phyloP scores from a whole-genome alignment of 92 coral and sea anemone species.

The Zoanthus sociatus region DNA sequence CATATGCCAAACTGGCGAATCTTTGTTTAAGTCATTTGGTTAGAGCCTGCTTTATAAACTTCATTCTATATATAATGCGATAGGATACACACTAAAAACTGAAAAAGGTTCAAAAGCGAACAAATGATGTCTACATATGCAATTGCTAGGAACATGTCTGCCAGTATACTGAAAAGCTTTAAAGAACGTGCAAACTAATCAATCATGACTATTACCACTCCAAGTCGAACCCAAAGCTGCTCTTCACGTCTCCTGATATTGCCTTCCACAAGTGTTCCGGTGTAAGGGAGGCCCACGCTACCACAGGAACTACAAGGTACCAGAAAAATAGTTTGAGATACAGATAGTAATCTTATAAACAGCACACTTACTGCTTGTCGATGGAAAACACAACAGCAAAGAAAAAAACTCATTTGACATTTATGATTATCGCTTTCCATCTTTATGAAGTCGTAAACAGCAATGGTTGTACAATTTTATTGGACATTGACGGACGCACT shows the following conservation, averaged over 20 bases:
- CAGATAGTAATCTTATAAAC: not conserved
- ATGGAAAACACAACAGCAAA: too few relatives aligned
- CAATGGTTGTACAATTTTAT: too few relatives aligned
- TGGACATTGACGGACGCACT: too few relatives aligned
- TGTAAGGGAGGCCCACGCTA: slow-evolving; percentile 90
- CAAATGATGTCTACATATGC: not conserved
- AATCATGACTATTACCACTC: slow-evolving; percentile 58
- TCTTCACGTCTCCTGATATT: slow-evolving; percentile 75
- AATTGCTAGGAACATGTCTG: not conserved
- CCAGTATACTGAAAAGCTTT: not conserved
- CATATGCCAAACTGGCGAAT: not conserved
- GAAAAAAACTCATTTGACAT: too few relatives aligned
- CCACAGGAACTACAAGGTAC: slow-evolving; percentile 48
- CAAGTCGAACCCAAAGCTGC: slow-evolving; percentile 84
- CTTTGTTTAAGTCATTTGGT: not conserved
- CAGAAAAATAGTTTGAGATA: not conserved
- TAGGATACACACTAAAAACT: not conserved
- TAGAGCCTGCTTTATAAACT: not conserved
- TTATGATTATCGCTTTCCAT: too few relatives aligned
- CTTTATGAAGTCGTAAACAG: too few relatives aligned
- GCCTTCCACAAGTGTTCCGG: slow-evolving; percentile 92
- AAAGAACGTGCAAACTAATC: too few relatives aligned
- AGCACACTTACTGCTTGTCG: not conserved
- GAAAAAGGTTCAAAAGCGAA: not conserved
- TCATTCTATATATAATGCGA: not conserved